Percentiles rank a stretch among this genome's conserved stretches.
These are phyloP conservation scores for Prosopocoilus inquinatus DNA, from an alignment of 2,888 invertebrate genomes.

Conservation along the genomic window DNA sequence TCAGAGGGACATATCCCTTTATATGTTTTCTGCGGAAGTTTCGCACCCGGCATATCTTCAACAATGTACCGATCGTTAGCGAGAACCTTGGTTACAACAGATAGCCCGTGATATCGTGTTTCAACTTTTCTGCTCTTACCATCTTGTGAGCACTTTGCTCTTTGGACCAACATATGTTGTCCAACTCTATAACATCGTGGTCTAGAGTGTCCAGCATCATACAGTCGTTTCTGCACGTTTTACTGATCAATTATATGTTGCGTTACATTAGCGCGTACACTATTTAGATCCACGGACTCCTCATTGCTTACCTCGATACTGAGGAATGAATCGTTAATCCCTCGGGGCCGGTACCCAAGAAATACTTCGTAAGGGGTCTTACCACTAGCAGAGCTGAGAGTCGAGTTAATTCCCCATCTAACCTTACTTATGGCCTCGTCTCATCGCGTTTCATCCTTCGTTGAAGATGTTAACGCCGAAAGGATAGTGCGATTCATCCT, in stretches of 20 bases:
- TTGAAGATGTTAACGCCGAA: conserved; percentile 20
- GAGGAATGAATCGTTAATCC: conserved; percentile 25
- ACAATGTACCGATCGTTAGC: too few relatives aligned
- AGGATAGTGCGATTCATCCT: conserved; percentile 28
- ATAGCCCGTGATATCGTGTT: conserved; percentile 25
- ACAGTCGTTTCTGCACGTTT: conserved; percentile 5
- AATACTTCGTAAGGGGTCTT: conserved; percentile 29
- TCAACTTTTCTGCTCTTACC: conserved; percentile 28
- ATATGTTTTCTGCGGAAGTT: too few relatives aligned
- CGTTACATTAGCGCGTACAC: conserved; percentile 9
- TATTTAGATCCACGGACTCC: conserved; percentile 9
- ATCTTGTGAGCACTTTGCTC: conserved; percentile 8
- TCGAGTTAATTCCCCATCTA: conserved; percentile 28
- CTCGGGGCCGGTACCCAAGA: conserved; percentile 29
- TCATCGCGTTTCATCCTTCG: conserved; percentile 27
- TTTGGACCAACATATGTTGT: conserved; percentile 26
- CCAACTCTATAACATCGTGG: conserved; percentile 23
- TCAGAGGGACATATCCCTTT: too few relatives aligned
- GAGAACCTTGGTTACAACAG: too few relatives aligned
- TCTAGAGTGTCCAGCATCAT: conserved; percentile 8
- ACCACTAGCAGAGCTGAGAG: conserved; percentile 25
- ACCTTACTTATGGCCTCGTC: conserved; percentile 24
- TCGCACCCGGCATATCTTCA: too few relatives aligned
- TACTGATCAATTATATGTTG: conserved; percentile 7
- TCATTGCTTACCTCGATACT: conserved; percentile 14